These are phyloP conservation scores for Mercenaria mercenaria DNA, from an alignment of 1,140 invertebrate species.

Conservation along the genomic window DNA sequence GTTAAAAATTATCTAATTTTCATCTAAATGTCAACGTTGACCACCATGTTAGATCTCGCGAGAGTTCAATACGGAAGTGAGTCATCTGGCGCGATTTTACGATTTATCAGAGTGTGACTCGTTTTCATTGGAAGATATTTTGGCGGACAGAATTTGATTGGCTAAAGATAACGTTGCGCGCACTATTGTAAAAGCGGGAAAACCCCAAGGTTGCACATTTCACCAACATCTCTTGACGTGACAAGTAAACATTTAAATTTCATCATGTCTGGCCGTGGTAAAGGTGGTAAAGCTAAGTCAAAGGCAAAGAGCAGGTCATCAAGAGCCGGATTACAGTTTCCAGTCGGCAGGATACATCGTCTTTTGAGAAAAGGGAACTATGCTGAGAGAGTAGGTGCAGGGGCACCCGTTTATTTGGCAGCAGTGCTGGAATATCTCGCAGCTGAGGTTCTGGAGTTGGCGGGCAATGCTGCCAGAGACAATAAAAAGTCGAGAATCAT, in stretches of 20 bases:
- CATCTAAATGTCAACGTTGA: constrained; percentile 49
- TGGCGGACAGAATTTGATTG: constrained; percentile 17
- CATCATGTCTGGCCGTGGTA: constrained; percentile 82
- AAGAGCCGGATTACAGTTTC: constrained; percentile 86
- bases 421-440: constrained; percentile 86
- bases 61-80: constrained; percentile 40
- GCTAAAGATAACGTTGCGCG: constrained; percentile 27
- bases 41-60: constrained; percentile 76
- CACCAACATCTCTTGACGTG: neutral
- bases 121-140: constrained; percentile 38
- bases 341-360: constrained; percentile 85
- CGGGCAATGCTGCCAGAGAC: constrained; percentile 91
- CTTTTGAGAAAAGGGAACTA: constrained; percentile 85
- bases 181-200: constrained; percentile 27
- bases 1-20: neutral
- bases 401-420: constrained; percentile 83
- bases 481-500: constrained; percentile 87
- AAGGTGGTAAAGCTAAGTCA: constrained; percentile 88
- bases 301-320: constrained; percentile 84
- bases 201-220: neutral
- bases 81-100: constrained; percentile 17
- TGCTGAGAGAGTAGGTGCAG: constrained; percentile 82
- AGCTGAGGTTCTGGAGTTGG: constrained; percentile 88
- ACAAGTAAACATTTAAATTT: neutral
- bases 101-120: neutral